Base-by-base conservation (phyloP, 2,888 invertebrate genomes). In the Clunio marinus region DNA sequence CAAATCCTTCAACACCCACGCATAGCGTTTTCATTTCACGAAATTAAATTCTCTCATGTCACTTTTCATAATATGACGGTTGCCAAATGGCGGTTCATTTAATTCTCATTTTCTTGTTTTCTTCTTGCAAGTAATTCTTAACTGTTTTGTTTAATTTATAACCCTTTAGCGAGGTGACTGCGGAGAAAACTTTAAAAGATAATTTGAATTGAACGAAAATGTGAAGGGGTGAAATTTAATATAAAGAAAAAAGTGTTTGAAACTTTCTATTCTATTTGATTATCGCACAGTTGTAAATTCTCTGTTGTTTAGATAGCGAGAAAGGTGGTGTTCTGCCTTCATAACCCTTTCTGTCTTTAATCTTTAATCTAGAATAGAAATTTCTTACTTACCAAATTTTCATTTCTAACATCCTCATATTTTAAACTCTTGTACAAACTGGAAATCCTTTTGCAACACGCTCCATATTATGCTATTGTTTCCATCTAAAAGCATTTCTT, bases 71-170 rank as follows among this genome's bases (percentile, higher is more conserved):
- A 32, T 17, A 35, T 60, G 37, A 37, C 62, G 37, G 15, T 62
- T 62, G 62, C 62, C 62, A 62, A 62, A 62, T 62, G 62, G 37
- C 62, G 62, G 37, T 62, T 35, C 37, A 24, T n/a, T 24, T 62
- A 58, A 58, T 28, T 58, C 28, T 35, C 35, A 13, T 2, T 35
- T 13, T 35, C n/a, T 35, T 35, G 35, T 35, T 35, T 35, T 35
- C 35, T 13, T 2, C 35, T 13, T 35, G 8, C 27, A n/a, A 15
- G 8, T n/a, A 46, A 58, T 58, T 58, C 58, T 27, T n/a, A 7
- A 2, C 58, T 7, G n/a, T 51, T 51, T 15, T 41, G 41, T 41
- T 41, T 41, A 41, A 41, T 41, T 41, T 51, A 20, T 2, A 51
- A 51, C 51, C 51, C 22, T 51, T 22, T 22, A 51, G 22, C 22